Percentiles rank a stretch among this genome's conserved stretches.
These are phyloP conservation scores for Steinernema hermaphroditum DNA, from an alignment of 2,888 invertebrate genomes.

Conservation along the genomic window DNA sequence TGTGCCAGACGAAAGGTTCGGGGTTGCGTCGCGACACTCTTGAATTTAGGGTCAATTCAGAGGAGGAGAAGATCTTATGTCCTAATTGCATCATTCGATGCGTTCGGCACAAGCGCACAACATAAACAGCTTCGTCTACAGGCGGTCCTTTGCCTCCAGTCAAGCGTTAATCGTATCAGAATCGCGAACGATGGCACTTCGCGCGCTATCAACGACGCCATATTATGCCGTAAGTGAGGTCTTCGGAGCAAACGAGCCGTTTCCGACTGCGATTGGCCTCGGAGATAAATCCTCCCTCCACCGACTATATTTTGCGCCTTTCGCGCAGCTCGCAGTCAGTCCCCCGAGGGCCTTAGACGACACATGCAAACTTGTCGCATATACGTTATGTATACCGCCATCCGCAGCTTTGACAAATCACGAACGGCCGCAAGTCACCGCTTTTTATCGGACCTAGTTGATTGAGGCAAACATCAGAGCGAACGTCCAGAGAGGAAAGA, in stretches of 20 bases:
- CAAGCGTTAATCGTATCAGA: constrained; percentile 19
- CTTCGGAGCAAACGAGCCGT: constrained; percentile 25
- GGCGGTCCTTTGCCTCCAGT: background rate
- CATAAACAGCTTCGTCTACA: background rate
- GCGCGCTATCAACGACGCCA: constrained; percentile 22
- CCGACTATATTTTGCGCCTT: constrained; percentile 23
- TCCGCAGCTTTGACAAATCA: constrained; percentile 17
- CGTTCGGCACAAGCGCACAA: background rate
- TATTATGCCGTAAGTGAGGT: constrained; percentile 25
- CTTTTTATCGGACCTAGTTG: constrained; percentile 4
- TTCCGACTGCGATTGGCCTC: constrained; percentile 25
- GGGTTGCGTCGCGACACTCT: background rate
- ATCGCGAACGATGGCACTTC: constrained; percentile 2
- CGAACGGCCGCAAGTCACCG: background rate
- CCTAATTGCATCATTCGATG: constrained; percentile 12
- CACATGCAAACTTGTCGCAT: constrained; percentile 31
- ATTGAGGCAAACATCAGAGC: constrained; percentile 2
- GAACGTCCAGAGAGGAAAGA: constrained; percentile 15
- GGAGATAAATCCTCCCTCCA: constrained; percentile 23
- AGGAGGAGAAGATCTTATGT: background rate
- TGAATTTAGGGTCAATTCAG: constrained; percentile 27
- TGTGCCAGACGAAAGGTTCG: constrained; percentile 13
- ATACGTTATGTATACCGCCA: constrained; percentile 16
- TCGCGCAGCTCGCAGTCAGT: constrained; percentile 7
- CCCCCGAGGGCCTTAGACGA: constrained; percentile 2